Percentiles rank a stretch among this genome's conserved stretches.
Conservation (phyloP, 2,113 vertebrate species). For the Myodes glareolus region DNA sequence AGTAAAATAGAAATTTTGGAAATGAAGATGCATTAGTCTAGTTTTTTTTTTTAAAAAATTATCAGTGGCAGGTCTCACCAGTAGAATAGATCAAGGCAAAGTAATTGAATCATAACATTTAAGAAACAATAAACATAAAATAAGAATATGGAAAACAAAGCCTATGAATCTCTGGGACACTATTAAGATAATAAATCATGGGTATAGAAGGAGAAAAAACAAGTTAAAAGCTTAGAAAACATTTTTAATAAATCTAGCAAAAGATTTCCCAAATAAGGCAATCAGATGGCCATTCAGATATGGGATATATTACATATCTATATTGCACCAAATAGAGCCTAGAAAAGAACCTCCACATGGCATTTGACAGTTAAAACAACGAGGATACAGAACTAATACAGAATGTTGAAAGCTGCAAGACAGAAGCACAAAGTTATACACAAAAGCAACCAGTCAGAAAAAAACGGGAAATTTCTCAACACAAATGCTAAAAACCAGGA, state of each 20-base stretch:
- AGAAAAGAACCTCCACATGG: background rate
- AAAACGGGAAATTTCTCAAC: background rate
- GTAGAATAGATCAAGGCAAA: background rate
- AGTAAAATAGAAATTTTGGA: background rate
- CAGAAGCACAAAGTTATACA: background rate
- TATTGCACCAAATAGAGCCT: background rate
- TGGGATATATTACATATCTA: background rate
- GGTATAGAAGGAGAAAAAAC: background rate
- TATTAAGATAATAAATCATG: background rate
- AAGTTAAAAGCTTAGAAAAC: background rate
- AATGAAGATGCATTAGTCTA: background rate
- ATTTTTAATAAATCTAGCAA: background rate
- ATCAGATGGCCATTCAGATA: background rate
- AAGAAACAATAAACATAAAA: background rate
- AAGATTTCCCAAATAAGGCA: background rate
- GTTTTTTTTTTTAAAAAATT: background rate
- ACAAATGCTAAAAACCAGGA: background rate
- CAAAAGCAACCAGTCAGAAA: background rate
- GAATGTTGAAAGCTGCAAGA: background rate
- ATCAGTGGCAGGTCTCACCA: background rate
- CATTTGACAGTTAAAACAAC: background rate
- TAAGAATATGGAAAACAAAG: background rate
- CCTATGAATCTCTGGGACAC: background rate
- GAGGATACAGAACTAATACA: background rate
- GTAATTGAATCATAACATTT: background rate